Evolutionary conservation across 2,797 vertebrate genomes (phyloP), one percentile per base, ranked within the genome.

Genomic region (Gephyroberyx darwinii): DNA sequence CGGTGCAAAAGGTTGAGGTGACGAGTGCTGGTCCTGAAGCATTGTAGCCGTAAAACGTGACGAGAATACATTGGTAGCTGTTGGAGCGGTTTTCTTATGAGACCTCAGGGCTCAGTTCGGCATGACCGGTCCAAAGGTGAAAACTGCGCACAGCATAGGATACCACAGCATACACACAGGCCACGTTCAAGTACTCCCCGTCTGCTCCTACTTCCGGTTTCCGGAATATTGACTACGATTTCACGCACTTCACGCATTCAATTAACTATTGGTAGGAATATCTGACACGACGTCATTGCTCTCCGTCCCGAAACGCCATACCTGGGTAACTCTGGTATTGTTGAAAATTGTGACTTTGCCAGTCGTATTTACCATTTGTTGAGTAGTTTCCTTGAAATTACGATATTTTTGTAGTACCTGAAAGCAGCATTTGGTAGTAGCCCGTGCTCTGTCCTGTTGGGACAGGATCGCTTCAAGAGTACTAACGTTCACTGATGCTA

Each of bases 391-490:
- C 0, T 13, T 33, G 58, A 7, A 75, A 0, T 30, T 71, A 12
- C 75, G n/a, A 84, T 1, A 22, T 43, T 62, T 59, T 8, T 0
- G 0, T 5, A 37, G 5, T 4, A 0, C 0, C 0, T 0, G 45
- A 85, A 87, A 0, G 53, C 0, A 1, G 2, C 77, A 10, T 43
- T 2, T 17, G 56, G 8, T n/a, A 8, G 0, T 8, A 1, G 5
- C 0, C 0, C 8, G 8, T 35, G 26, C 26, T 26, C 26, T 26
- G 26, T 26, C 26, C 2, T 26, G 33, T 26, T 14, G 5, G 51
- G 2, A 26, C 51, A 39, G 47, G 62, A 3, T 80, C 1, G 2
- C 10, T 89, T 90, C 83, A 89, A 86, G 65, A 88, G 0, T 80
- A 0, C 0, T 31, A 65, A 43, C 22, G 81, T 75, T 80, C 2